Base-by-base conservation (phyloP, 2,888 invertebrate species). In the Ophion ventricosus region DNA sequence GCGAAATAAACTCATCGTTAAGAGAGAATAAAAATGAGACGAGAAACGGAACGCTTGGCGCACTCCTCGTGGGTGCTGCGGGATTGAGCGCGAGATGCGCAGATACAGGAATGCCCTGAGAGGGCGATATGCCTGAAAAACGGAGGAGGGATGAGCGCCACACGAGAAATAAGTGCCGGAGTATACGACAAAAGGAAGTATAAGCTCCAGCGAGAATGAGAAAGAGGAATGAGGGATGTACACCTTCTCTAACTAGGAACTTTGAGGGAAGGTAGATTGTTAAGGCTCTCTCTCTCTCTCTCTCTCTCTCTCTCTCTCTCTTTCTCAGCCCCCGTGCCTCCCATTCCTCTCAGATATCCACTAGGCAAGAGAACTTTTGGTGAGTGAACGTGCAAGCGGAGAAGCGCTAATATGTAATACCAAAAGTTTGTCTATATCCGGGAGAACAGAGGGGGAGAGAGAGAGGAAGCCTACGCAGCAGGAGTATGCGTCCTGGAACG, bases 341-440 rank as follows among this genome's bases (percentile, higher is more conserved):
- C 23, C 63, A 11, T 35, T 49, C 49, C 17, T 80, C 57, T 43
- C 20, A 66, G 66, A 79, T 66, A 40, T 66, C 64, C 17, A 29
- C 73, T 29, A 66, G 43, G 61, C 78, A 70, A 54, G 35, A 70
- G 79, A 84, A 84, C 79, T 84, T 84, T 84, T 79, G 74, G 70
- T 74, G 84, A 81, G 77, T 64, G 81, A 81, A 76, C 84, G 82
- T 82, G 79, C 79, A 82, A 84, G 79, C 75, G 66, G 75, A 84
- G 84, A 82, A 81, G 82, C 75, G 82, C 82, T 84, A 84, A 84
- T 84, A 84, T 84, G 77, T 84, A 84, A 84, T 82, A 84, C 82
- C 82, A 81, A 80, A 80, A 84, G 82, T 84, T 84, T 84, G 84
- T 80, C 81, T 84, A 84, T 84, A 84, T 84, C 79, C 82, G 72